These are phyloP conservation scores for Bucco capensis DNA, from an alignment of 2,113 vertebrate genomes.

Conservation along the genomic window DNA sequence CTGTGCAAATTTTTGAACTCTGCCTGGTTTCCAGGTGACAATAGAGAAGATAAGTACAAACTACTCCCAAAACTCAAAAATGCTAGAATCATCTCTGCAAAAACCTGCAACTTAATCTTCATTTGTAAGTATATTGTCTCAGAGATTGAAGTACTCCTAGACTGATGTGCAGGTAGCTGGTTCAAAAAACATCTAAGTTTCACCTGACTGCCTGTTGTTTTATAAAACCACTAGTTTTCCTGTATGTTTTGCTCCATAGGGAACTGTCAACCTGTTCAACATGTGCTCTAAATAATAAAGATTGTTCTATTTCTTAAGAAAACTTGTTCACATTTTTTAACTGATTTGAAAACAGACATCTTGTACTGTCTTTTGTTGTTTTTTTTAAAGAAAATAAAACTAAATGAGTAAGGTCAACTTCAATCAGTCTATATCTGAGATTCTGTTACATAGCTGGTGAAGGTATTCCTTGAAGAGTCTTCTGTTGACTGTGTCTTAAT, in stretches of 20 bases:
- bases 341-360: background rate
- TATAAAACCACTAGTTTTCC: constrained; percentile 69
- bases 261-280: constrained; percentile 68
- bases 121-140: background rate
- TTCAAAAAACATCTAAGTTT: constrained; percentile 51
- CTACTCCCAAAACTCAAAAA: background rate
- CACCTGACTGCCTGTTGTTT: constrained; percentile 54
- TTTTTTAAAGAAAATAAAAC: constrained; percentile 14
- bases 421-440: background rate
- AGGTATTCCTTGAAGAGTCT: background rate
- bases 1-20: background rate
- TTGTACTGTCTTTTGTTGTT: background rate
- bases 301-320: constrained; percentile 76
- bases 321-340: constrained; percentile 70
- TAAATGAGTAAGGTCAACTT: background rate
- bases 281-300: constrained; percentile 77
- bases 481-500: background rate
- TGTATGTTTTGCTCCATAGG: constrained; percentile 63
- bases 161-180: constrained; percentile 51
- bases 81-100: background rate
- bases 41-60: background rate
- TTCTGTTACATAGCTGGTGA: background rate
- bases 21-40: background rate
- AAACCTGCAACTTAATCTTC: background rate
- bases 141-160: background rate